phyloP scores from a whole-genome alignment of 1,140 invertebrate species.

The Drosophila sturtevanti region DNA sequence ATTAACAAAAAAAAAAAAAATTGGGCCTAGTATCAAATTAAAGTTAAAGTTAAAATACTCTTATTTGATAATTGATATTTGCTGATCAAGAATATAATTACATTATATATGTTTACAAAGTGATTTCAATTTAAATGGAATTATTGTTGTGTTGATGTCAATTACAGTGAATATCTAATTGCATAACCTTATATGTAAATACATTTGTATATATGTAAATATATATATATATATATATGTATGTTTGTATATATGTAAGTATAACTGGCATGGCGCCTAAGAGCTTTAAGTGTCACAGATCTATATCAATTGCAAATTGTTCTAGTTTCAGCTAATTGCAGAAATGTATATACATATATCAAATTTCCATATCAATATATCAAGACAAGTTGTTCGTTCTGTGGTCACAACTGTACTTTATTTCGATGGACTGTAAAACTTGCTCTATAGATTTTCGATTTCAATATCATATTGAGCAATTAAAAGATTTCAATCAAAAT shows the following conservation, averaged over 20 bases:
- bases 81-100: too few species aligned
- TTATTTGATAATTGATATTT: too few species aligned
- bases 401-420: not conserved
- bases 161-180: not conserved
- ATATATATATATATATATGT: not conserved
- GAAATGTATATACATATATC: not conserved
- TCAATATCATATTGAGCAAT: not conserved
- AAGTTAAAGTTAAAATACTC: too few species aligned
- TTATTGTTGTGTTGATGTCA: not conserved
- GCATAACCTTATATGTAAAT: not conserved
- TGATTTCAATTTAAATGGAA: not conserved
- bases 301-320: constrained; percentile 3
- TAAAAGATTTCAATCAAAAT: constrained; percentile 14
- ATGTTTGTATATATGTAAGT: not conserved
- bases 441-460: not conserved
- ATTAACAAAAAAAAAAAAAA: not conserved
- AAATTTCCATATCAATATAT: not conserved
- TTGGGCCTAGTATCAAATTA: too few species aligned
- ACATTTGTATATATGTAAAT: not conserved
- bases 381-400: not conserved
- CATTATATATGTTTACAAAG: too few species aligned
- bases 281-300: not conserved
- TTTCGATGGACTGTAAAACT: too few species aligned
- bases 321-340: not conserved
- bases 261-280: not conserved